phyloP scores from a whole-genome alignment of 2,113 vertebrate genomes.

The Poecile atricapillus region DNA sequence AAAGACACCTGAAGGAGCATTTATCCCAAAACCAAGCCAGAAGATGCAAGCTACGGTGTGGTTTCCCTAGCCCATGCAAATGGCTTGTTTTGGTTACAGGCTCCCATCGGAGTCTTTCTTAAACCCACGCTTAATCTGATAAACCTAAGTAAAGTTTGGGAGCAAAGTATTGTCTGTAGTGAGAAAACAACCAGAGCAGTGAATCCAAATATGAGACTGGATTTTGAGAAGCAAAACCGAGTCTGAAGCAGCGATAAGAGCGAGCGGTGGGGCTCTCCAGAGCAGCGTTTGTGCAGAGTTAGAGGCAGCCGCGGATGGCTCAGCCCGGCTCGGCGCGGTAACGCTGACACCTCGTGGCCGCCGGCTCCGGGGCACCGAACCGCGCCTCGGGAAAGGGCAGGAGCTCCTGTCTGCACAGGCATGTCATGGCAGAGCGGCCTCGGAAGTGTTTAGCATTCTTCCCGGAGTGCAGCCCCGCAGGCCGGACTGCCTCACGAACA shows the following conservation, averaged over 20 bases:
- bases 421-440: background rate
- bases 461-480: background rate
- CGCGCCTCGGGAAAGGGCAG: accelerated
- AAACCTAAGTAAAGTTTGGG: background rate
- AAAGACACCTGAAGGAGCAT: background rate
- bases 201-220: background rate
- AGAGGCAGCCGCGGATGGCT: accelerated
- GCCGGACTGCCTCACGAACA: background rate
- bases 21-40: background rate
- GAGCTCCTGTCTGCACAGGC: background rate
- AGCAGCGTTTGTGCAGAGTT: no score
- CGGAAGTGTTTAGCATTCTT: accelerated
- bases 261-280: accelerated
- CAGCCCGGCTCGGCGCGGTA: background rate
- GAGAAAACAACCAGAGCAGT: background rate
- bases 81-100: background rate
- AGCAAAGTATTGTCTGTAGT: background rate
- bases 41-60: background rate
- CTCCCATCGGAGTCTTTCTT: background rate
- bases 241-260: accelerated
- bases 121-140: background rate
- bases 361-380: background rate
- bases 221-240: background rate
- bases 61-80: background rate
- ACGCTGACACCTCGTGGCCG: constrained; percentile 57